Evolutionary conservation across 92 coral and sea anemone species (phyloP), one percentile per base, ranked within the genome.

Genomic region (Pocillopora meandrina): DNA sequence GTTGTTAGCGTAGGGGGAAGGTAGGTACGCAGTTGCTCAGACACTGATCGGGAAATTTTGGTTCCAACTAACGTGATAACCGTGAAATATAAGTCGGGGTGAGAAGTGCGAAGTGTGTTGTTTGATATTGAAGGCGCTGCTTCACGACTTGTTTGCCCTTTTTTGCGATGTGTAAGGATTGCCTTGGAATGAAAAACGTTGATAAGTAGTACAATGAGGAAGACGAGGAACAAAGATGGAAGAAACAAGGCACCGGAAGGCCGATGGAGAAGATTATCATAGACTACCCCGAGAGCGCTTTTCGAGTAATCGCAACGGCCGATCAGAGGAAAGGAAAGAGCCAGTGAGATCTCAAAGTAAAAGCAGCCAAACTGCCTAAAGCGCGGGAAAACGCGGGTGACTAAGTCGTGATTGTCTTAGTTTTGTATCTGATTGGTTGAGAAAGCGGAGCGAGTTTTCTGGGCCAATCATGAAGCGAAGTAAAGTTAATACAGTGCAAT

Each of bases 51-150:
- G 67, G 14, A 42, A 63, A 63, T 63, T 63, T 63, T 63, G 67
- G 15, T 63, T 63, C 17, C 67, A 63, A 63, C 67, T 63, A 14
- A 63, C 67, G 67, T 63, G 17, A 63, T 10, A 63, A 63, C 67
- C 67, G 67, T 63, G 67, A 63, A 63, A 63, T 63, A 63, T 14
- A 10, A 63, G 14, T 16, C 17, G 67, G 67, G 17, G 67, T 11
- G 67, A 63, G 67, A 63, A 63, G 67, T 11, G 67, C 10, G 67
- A 63, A 63, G 67, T 63, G 67, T 63, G 67, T 63, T 63, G 67
- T 63, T 63, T 63, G 67, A 63, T 63, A 14, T 63, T 63, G 67
- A 63, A 63, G 15, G 67, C 67, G 14, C 67, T 16, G 17, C 14
- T 63, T 63, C 67, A 63, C 67, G 67, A 63, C 67, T 10, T 10